phyloP scores from a whole-genome alignment of 2,113 vertebrate species.

The Myocastor coypus region DNA sequence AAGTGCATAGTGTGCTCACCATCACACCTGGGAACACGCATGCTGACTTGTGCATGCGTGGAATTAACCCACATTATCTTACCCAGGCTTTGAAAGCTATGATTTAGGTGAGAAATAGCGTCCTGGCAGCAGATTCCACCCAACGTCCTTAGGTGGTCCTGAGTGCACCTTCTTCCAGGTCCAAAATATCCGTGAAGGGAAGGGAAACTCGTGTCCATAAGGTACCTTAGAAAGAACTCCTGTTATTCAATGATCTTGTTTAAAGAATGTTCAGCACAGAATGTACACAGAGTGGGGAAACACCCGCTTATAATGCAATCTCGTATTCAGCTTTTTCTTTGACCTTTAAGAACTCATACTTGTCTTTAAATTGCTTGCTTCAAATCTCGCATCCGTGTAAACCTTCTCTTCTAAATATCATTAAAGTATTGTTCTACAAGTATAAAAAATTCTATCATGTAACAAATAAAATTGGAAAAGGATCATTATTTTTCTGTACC shows the following conservation, averaged over 20 bases:
- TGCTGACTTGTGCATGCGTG: neutral
- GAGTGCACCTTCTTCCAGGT: neutral
- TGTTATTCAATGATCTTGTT: neutral
- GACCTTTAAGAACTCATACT: neutral
- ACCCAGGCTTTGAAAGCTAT: neutral
- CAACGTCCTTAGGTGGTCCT: neutral
- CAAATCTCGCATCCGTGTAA: neutral
- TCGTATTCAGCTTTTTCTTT: neutral
- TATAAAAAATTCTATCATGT: neutral
- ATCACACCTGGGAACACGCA: neutral
- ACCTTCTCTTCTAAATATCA: slow-evolving; percentile 5
- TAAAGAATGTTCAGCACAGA: neutral
- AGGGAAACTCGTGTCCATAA: neutral
- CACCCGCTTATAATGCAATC: neutral
- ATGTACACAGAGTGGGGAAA: neutral
- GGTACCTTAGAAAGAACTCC: neutral
- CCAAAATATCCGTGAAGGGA: neutral
- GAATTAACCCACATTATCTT: neutral
- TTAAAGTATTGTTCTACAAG: neutral
- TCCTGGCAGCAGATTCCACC: neutral
- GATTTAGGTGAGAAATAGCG: neutral
- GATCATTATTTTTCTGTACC: neutral
- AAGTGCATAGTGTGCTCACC: neutral
- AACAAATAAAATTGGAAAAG: neutral
- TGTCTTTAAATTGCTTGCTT: neutral